phyloP scores from a whole-genome alignment of 2,888 invertebrate species.

The Sepioteuthis lessoniana region DNA sequence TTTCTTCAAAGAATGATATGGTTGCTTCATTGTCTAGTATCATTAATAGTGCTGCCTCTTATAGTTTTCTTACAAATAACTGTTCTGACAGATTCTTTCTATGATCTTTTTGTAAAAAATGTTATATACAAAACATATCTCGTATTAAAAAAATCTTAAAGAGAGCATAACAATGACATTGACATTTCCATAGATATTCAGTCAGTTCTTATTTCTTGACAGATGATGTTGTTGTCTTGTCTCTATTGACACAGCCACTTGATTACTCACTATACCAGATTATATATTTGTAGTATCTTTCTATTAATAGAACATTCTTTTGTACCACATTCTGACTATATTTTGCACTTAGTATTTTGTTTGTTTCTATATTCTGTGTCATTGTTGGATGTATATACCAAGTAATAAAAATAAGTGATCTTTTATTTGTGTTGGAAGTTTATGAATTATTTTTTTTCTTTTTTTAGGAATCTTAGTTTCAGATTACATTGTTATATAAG shows the following conservation, averaged over 20 bases:
- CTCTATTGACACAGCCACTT: neutral
- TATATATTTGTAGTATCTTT: neutral
- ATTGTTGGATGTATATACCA: no score
- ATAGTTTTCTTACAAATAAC: no score
- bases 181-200: neutral
- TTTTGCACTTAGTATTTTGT: no score
- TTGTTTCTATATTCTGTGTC: no score
- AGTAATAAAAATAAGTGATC: no score
- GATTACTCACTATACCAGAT: neutral
- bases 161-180: neutral
- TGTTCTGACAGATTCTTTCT: no score
- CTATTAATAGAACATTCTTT: neutral
- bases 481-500: no score
- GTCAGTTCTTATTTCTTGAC: neutral
- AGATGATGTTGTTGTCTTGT: neutral
- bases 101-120: no score
- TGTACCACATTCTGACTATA: neutral
- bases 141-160: neutral
- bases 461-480: no score
- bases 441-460: no score
- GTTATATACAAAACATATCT: neutral
- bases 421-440: no score
- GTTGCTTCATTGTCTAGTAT: neutral
- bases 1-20: neutral
- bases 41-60: neutral